Base-by-base conservation (phyloP, 2,797 vertebrate genomes). In the Rhinatrema bivittatum region DNA sequence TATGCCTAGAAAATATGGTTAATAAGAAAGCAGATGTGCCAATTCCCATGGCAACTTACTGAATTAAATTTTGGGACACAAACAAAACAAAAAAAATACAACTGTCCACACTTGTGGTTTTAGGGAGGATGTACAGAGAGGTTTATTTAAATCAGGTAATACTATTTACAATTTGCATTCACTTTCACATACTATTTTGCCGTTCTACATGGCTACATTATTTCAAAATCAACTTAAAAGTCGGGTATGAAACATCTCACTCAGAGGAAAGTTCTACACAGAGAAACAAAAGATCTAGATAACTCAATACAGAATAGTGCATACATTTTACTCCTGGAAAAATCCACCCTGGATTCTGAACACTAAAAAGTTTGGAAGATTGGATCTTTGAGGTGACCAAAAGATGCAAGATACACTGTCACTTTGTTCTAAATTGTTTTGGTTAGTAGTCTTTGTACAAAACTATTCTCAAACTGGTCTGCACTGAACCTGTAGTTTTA, bases 151-250 rank as follows among this genome's bases (percentile, higher is more conserved):
- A 72, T 79, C 66, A 75, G 70, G 68, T 68, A 70, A n/a, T 70
- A 70, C 76, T 86, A 89, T 92, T 89, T 90, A 91, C 88, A 94
- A 57, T 70, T n/a, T 82, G 62, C 78, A 64, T 75, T 76, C 68
- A 79, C 70, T 74, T 81, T 65, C 62, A 82, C 67, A 56, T 56
- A 74, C 60, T 15, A 56, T 59, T 64, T 51, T 22, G 53, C 76
- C 82, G 75, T 68, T 80, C 76, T 74, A 76, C 56, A 59, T 40
- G 62, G 69, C 76, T 81, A 84, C 69, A 72, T 70, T 48, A 50
- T 79, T 68, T 62, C 66, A 74, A 79, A 79, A 74, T 29, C 51
- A 60, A 48, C 37, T 67, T 39, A n/a, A 78, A 80, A 62, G 78
- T 67, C 74, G 70, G 81, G 15, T 55, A 68, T 69, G 65, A 60